These are phyloP conservation scores for Tanytarsus gracilentus DNA, from an alignment of 2,888 invertebrate species.

Conservation along the genomic window DNA sequence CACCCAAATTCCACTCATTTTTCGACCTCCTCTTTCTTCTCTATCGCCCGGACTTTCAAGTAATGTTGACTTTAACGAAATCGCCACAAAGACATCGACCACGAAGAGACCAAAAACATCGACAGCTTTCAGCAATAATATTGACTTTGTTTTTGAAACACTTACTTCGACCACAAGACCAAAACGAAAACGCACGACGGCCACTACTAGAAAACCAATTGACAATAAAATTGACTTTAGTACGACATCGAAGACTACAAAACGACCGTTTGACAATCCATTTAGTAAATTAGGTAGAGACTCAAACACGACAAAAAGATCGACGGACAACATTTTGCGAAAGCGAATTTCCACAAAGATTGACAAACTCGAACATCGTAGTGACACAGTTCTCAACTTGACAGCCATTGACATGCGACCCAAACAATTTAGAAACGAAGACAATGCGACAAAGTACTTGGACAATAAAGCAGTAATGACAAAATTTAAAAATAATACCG, in stretches of 20 bases:
- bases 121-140: not conserved
- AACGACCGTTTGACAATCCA: not conserved
- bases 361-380: not conserved
- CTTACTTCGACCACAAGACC: constrained; percentile 32
- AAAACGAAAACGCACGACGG: constrained; percentile 40
- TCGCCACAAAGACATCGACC: not conserved
- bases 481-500: not conserved
- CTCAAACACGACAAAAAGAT: constrained; percentile 3
- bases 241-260: not conserved
- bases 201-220: constrained; percentile 39
- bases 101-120: not conserved
- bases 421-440: constrained; percentile 9
- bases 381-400: not conserved
- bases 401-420: not conserved
- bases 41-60: too few relatives aligned
- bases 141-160: constrained; percentile 29
- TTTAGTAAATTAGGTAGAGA: constrained; percentile 21
- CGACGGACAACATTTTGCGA: too few relatives aligned
- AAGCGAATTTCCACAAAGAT: too few relatives aligned
- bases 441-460: constrained; percentile 22
- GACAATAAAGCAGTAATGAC: constrained; percentile 1
- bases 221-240: constrained; percentile 29
- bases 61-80: not conserved
- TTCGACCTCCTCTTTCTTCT: not conserved
- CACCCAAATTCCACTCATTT: not conserved